Conservation (phyloP, 2,888 invertebrate species). For the Tipula helvola region DNA sequence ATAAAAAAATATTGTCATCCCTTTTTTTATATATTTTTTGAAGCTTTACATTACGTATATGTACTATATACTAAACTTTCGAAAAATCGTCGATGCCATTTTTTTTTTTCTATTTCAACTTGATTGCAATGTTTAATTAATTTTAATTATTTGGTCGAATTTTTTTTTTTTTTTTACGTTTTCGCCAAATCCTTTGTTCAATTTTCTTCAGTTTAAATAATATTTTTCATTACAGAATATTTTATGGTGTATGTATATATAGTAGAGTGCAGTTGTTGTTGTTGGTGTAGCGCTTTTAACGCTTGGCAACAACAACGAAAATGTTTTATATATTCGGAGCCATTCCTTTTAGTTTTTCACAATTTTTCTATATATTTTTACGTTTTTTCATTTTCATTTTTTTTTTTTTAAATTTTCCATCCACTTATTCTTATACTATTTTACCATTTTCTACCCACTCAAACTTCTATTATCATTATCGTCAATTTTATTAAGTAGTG, state of each 20-base stretch:
- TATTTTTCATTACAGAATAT: background rate
- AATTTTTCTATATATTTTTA: background rate
- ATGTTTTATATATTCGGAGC: background rate
- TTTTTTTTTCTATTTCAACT: background rate
- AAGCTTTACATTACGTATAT: background rate
- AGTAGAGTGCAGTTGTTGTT: background rate
- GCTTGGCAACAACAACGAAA: background rate
- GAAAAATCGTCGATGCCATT: background rate
- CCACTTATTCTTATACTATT: slow-evolving; percentile 4
- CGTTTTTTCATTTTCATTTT: background rate
- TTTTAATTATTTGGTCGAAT: background rate
- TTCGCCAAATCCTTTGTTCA: background rate
- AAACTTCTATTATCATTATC: slow-evolving; percentile 4
- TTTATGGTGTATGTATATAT: background rate
- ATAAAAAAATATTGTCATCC: background rate
- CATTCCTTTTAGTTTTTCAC: background rate
- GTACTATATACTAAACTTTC: background rate
- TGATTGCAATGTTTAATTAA: slow-evolving; percentile 4
- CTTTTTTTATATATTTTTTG: background rate
- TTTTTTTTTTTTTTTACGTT: background rate
- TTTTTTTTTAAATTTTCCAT: background rate
- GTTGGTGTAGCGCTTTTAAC: background rate
- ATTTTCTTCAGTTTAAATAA: background rate
- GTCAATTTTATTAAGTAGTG: slow-evolving; percentile 4
- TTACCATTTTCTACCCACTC: slow-evolving; percentile 4